phyloP scores from a whole-genome alignment of 1,140 invertebrate genomes.

The Aphis craccivora region DNA sequence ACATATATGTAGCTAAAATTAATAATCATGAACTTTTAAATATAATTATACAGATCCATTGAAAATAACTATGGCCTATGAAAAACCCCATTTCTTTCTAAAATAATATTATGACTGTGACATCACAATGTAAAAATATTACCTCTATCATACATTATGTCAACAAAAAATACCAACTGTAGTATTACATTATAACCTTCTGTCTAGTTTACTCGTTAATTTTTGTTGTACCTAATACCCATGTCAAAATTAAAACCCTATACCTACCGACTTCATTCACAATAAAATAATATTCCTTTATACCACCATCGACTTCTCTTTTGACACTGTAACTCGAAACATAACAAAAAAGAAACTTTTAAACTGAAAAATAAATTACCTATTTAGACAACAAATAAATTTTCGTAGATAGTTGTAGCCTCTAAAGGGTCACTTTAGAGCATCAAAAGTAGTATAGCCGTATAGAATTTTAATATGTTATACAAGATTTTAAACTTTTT shows the following conservation, averaged over 20 bases:
- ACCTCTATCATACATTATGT: neutral
- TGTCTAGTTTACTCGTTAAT: neutral
- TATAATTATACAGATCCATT: neutral
- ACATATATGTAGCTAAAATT: neutral
- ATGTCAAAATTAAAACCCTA: slow-evolving; percentile 15
- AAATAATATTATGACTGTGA: neutral
- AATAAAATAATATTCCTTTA: neutral
- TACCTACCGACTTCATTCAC: neutral
- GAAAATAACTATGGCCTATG: neutral
- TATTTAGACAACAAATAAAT: neutral
- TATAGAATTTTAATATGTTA: neutral
- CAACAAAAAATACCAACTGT: neutral
- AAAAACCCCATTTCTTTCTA: neutral
- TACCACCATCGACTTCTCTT: neutral
- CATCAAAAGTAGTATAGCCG: neutral
- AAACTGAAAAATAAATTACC: neutral
- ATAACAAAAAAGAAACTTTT: neutral
- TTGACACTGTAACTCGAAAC: neutral
- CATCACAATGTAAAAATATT: neutral
- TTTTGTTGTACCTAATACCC: neutral
- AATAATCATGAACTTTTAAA: neutral
- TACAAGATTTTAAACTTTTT: neutral
- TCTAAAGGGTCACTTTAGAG: neutral
- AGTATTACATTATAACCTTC: neutral
- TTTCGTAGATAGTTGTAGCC: neutral